A percentile compares a stretch with the other conserved stretches of the same genome.
Evolutionary conservation across 2,888 invertebrate genomes (phyloP).

Genomic region (Brenthis ino): DNA sequence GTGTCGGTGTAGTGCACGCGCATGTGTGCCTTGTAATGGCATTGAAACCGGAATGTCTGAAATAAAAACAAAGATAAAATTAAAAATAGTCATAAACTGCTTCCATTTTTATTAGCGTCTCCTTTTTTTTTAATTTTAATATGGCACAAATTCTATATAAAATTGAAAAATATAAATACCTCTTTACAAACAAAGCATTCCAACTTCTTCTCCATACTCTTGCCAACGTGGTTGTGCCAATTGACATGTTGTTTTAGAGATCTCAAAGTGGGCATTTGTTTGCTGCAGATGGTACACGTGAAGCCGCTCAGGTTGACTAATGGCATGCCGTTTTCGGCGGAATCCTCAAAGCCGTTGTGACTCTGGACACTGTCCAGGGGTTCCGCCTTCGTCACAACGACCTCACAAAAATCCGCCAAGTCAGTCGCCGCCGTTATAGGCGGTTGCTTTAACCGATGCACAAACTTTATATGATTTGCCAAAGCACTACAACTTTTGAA

Average conservation of each 20-base stretch:
- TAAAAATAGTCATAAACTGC: not conserved
- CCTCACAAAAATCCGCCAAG: constrained; percentile 81
- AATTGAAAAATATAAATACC: constrained; percentile 51
- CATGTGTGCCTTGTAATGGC: constrained; percentile 76
- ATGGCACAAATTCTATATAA: not conserved
- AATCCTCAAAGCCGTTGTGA: constrained; percentile 77
- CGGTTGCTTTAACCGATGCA: constrained; percentile 61
- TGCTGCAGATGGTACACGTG: constrained; percentile 72
- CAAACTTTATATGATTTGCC: constrained; percentile 72
- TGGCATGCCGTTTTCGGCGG: constrained; percentile 43
- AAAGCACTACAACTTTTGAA: constrained; percentile 71
- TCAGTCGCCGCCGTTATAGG: constrained; percentile 50
- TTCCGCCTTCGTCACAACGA: constrained; percentile 81
- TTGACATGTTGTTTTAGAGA: constrained; percentile 74
- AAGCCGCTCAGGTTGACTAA: constrained; percentile 65
- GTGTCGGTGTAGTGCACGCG: constrained; percentile 69
- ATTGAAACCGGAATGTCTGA: constrained; percentile 72
- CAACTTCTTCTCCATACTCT: constrained; percentile 61
- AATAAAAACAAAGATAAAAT: constrained; percentile 29
- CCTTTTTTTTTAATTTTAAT: not conserved
- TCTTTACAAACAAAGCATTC: constrained; percentile 75
- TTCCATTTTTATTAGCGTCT: not conserved
- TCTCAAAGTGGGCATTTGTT: constrained; percentile 70
- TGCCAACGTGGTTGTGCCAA: constrained; percentile 73
- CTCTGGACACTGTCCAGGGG: constrained; percentile 75